phyloP scores from a whole-genome alignment of 2,888 invertebrate species.

The Pheosia gnoma region DNA sequence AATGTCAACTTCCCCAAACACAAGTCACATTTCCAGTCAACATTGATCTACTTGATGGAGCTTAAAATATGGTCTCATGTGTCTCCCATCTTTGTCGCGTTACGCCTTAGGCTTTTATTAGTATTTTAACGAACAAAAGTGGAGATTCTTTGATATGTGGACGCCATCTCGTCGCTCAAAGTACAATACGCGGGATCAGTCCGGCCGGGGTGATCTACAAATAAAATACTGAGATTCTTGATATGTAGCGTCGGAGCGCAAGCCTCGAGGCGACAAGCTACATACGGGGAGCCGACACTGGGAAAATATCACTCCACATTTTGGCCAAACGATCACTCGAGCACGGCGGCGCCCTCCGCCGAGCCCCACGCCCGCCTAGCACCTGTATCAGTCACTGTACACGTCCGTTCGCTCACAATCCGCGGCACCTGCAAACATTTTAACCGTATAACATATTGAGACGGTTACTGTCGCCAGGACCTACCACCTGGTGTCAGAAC shows the following conservation, averaged over 20 bases:
- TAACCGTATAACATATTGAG: too few species aligned
- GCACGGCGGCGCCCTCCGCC: slow-evolving; percentile 27
- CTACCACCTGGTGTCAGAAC: too few species aligned
- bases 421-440: slow-evolving; percentile 13
- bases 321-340: slow-evolving; percentile 41
- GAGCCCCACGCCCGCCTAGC: slow-evolving; percentile 63
- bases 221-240: slow-evolving; percentile 73
- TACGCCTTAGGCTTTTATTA: slow-evolving; percentile 62
- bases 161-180: slow-evolving; percentile 28
- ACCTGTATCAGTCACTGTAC: slow-evolving; percentile 78
- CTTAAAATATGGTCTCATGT: slow-evolving; percentile 64
- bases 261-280: slow-evolving; percentile 66
- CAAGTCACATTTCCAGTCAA: slow-evolving; percentile 60
- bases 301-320: slow-evolving; percentile 33
- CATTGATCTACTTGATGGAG: slow-evolving; percentile 36
- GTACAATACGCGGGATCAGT: slow-evolving; percentile 2
- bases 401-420: slow-evolving; percentile 57
- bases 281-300: slow-evolving; percentile 42
- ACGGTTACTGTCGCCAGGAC: too few species aligned
- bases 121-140: slow-evolving; percentile 30
- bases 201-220: slow-evolving; percentile 34
- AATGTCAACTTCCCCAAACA: slow-evolving; percentile 47
- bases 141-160: slow-evolving; percentile 51
- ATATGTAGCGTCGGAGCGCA: slow-evolving; percentile 72
- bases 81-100: slow-evolving; percentile 37